Evolutionary conservation across 2,797 vertebrate genomes (phyloP), one percentile per base, ranked within the genome.

Genomic region (Gila robusta): DNA sequence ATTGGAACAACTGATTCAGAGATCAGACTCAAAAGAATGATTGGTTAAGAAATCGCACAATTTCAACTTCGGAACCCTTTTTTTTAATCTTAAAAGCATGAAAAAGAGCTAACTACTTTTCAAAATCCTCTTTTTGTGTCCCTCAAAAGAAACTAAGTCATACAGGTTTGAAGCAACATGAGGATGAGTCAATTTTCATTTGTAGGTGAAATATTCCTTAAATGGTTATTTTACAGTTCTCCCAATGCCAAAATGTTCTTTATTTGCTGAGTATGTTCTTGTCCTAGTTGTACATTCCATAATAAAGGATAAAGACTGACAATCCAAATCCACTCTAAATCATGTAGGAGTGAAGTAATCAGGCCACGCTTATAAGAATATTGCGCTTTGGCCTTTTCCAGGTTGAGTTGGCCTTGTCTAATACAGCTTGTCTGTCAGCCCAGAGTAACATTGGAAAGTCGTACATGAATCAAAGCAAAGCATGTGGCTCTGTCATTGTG

Each of bases 401-500:
- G 37, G 44, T 67, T 52, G 23, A 71, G 41, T 79, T 78, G 62
- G 73, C 47, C 17, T 21, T 54, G n/a, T 84, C 41, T 66, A 56
- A 78, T 69, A 67, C 10, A 76, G 44, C 16, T 84, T 77, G 62
- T 52, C 66, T 52, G 47, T 82, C 16, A 10, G 10, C 67, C 67
- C 35, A 71, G 35, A 72, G 47, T 77, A 69, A 67, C 14, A 69
- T 78, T 47, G 28, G 66, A 71, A 84, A 84, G 62, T 41, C 17
- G 5, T 69, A 56, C 73, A 69, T 5, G 47, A 69, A 78, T 78
- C 62, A 84, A 78, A 77, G 71, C 59, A 76, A 64, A 83, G 73
- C 73, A 78, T 78, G 73, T 78, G 47, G 73, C 37, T 84, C 47
- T 84, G 73, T 84, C 62, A 78, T 56, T 39, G 52, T 64, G 56